Percentiles rank a stretch among this genome's conserved stretches.
Evolutionary conservation across 1,140 invertebrate genomes (phyloP).

Genomic region (Drosophila rufa): DNA sequence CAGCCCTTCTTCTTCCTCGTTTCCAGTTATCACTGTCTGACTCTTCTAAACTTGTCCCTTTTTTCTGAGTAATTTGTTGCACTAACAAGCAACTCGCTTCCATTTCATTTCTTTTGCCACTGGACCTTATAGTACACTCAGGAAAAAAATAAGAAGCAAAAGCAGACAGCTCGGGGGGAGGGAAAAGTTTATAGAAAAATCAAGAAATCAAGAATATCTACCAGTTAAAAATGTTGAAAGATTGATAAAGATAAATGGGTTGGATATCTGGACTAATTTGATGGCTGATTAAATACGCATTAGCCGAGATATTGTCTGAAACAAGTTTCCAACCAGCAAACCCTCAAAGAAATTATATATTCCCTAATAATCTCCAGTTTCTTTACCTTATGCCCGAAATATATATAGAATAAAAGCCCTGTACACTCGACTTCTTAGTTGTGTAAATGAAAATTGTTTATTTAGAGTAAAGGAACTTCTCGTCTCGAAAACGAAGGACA

Average conservation of each 20-base stretch:
- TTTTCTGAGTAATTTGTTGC: conserved; percentile 73
- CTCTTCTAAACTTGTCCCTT: conserved; percentile 26
- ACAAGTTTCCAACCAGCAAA: too few species aligned
- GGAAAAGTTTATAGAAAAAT: neutral
- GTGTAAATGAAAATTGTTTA: conserved; percentile 17
- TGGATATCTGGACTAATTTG: too few species aligned
- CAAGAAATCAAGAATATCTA: neutral
- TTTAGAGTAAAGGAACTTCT: neutral
- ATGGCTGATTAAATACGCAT: too few species aligned
- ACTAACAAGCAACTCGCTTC: conserved; percentile 72
- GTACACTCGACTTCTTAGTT: conserved; percentile 2
- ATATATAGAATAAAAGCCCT: neutral
- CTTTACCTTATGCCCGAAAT: neutral
- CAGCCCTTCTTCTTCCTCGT: neutral
- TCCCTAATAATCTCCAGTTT: too few species aligned
- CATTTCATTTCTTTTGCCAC: conserved; percentile 61
- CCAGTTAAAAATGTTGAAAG: neutral
- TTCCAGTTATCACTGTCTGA: conserved; percentile 7
- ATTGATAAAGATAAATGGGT: too few species aligned
- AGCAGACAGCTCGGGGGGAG: too few species aligned
- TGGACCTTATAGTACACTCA: conserved; percentile 14
- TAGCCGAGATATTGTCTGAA: too few species aligned
- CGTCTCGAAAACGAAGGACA: neutral
- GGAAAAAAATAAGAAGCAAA: neutral
- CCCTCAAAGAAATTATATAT: too few species aligned